Evolutionary conservation across 2,888 invertebrate genomes (phyloP), one percentile per base, ranked within the genome.

Genomic region (Melinaea menophilus): DNA sequence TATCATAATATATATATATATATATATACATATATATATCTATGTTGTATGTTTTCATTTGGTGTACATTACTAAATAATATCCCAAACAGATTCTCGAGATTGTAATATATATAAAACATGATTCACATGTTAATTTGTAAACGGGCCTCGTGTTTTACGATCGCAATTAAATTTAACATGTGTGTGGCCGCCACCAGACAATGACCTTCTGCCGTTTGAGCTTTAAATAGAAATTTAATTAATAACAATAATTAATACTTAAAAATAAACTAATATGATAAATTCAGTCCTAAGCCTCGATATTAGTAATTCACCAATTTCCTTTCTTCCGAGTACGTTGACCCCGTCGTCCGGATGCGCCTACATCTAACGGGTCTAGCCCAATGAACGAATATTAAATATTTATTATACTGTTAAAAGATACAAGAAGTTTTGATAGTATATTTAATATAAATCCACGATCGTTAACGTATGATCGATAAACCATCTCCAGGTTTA

Each of bases 161-260:
- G 75, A 75, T 75, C 71, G 70, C 72, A 70, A 67, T 65, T 58
- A 55, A 47, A 57, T 58, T 46, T n/a, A 47, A 37, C 60, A 37
- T 55, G 48, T 66, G 71, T 72, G 77, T 77, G 75, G 73, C 75
- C 73, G 73, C 74, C 75, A 75, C 76, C 82, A 85, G 84, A 85
- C 86, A 86, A 86, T 86, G 86, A 86, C 86, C 86, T 86, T 84
- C 81, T 75, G 65, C 37, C 4, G 37, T 2, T 37, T 48, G 13
- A 45, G 63, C 77, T 79, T 71, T 72, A 80, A 84, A 85, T 85
- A 85, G 80, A 65, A 64, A 48, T 48, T 2, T n/a, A 22, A n/a
- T 48, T 37, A 37, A 41, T 41, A 9, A 41, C 41, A 22, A 22
- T 22, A 22, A 22, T 1, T 22, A 22, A 22, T 1, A 22, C 1